Conservation (phyloP, 2,113 vertebrate genomes). For the Rhegmatorhina hoffmannsi region DNA sequence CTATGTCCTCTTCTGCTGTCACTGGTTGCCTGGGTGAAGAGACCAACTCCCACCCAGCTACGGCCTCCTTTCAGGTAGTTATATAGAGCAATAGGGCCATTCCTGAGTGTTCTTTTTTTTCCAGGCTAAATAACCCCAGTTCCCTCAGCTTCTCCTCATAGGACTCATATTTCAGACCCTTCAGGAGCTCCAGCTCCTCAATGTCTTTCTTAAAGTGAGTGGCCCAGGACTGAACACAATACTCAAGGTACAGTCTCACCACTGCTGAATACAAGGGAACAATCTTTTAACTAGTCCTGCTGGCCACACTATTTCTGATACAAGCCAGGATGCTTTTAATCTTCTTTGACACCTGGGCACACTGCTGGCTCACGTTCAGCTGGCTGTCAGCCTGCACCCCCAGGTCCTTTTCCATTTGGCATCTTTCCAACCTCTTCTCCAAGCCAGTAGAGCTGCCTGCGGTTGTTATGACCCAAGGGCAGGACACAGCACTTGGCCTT, state of each 20-base stretch:
- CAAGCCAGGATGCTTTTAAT: neutral
- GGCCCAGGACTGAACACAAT: neutral
- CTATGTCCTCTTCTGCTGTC: neutral
- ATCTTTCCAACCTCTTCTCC: neutral
- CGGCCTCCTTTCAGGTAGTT: neutral
- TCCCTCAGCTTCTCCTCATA: rapidly evolving
- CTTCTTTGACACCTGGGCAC: neutral
- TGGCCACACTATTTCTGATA: neutral
- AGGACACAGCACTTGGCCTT: neutral
- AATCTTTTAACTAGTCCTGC: neutral
- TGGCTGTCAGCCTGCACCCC: neutral
- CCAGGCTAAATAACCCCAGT: neutral
- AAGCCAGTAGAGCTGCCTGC: neutral
- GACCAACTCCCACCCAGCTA: too few relatives aligned
- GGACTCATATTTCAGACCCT: neutral
- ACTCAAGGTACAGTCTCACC: too few relatives aligned
- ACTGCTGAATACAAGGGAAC: too few relatives aligned
- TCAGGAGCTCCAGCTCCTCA: neutral
- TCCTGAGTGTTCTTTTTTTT: neutral
- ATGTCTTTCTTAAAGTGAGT: neutral
- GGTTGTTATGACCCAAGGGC: neutral
- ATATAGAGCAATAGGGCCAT: too few relatives aligned
- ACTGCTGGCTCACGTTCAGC: neutral
- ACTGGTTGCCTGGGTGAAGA: neutral
- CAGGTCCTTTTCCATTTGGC: neutral